A percentile compares a stretch with the other conserved stretches of the same genome.
Evolutionary conservation across 1,140 invertebrate species (phyloP).

Genomic region (Orussus abietinus): DNA sequence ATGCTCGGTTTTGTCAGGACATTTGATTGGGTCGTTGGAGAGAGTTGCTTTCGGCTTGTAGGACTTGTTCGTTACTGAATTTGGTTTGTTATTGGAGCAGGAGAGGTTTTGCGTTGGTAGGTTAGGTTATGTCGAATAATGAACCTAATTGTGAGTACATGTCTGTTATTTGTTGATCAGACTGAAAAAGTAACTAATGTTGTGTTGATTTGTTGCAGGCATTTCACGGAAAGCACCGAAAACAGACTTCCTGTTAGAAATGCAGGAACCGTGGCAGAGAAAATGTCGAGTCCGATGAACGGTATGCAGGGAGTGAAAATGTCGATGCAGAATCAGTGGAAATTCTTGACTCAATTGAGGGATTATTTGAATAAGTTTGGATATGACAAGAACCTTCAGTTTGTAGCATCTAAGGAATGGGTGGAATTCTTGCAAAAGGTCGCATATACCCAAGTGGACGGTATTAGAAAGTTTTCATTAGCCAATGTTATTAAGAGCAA

Average conservation of each 20-base stretch:
- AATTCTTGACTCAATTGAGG: constrained; percentile 51
- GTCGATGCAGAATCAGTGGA: constrained; percentile 53
- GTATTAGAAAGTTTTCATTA: constrained; percentile 42
- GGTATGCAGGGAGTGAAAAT: constrained; percentile 36
- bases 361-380: constrained; percentile 50
- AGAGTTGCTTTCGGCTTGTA: too few relatives aligned
- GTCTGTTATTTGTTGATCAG: neutral
- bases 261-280: constrained; percentile 33
- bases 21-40: too few relatives aligned
- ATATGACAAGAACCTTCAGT: constrained; percentile 50
- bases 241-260: constrained; percentile 27
- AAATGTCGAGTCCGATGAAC: constrained; percentile 23
- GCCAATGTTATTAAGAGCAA: constrained; percentile 35
- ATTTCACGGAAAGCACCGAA: constrained; percentile 26
- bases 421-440: constrained; percentile 50
- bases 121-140: too few relatives aligned
- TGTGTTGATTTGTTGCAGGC: constrained; percentile 22
- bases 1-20: too few relatives aligned
- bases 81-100: too few relatives aligned
- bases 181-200: neutral
- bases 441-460: constrained; percentile 37
- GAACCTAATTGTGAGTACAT: too few relatives aligned
- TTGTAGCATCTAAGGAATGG: constrained; percentile 55
- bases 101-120: too few relatives aligned
- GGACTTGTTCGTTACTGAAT: too few relatives aligned